Conservation (phyloP, 30 jellyfish, hydroid and myxozoan species). For the Clytia hemisphaerica region DNA sequence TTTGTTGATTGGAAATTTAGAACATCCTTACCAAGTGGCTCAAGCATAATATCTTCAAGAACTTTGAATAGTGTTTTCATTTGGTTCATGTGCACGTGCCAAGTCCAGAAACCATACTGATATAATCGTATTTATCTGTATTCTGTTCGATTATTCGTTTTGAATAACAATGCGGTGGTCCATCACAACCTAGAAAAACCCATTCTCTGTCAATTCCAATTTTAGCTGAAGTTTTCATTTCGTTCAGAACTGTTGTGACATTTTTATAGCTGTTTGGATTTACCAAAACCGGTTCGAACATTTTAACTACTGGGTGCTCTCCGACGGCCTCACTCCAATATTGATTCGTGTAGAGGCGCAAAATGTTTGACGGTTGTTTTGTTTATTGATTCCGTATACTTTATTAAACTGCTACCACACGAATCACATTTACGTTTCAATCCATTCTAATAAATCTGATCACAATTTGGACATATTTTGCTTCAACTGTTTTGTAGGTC, state of each 20-base stretch:
- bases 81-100: slow-evolving; percentile 4
- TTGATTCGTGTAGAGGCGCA: no score
- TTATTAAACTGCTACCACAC: background rate
- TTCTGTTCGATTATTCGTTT: background rate
- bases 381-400: background rate
- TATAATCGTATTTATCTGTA: background rate
- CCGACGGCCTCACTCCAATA: no score
- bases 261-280: slow-evolving; percentile 12
- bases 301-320: background rate
- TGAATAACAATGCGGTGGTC: no score
- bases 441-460: background rate
- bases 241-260: background rate
- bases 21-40: background rate
- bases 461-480: background rate
- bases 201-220: background rate
- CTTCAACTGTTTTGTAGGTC: background rate
- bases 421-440: background rate
- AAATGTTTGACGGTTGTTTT: fast-evolving
- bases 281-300: background rate
- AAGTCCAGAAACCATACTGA: background rate
- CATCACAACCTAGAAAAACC: background rate
- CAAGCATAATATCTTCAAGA: background rate
- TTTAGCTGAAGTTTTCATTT: background rate
- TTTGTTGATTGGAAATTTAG: background rate
- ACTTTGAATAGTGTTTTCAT: background rate